Percentiles rank a stretch among this genome's conserved stretches.
Conservation (phyloP, 2,888 invertebrate species). For the Endomychus coccineus region DNA sequence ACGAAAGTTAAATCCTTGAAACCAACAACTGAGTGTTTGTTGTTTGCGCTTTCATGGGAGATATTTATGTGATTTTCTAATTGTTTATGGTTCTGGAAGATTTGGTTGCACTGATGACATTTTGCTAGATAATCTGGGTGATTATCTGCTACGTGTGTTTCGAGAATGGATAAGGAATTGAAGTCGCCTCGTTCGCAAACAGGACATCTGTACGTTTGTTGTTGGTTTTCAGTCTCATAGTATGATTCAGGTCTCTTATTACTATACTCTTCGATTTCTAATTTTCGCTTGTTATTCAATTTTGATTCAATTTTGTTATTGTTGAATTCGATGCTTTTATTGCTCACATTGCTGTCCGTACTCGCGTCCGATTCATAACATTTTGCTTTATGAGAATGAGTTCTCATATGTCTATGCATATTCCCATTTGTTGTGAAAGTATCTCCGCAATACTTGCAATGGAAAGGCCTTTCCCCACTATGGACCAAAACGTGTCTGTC, state of each 20-base stretch:
- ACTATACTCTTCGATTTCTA: conserved; percentile 31
- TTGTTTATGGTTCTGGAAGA: conserved; percentile 66
- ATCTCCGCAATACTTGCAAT: conserved; percentile 69
- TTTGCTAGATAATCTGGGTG: conserved; percentile 62
- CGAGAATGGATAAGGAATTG: conserved; percentile 50
- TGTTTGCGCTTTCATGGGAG: conserved; percentile 45
- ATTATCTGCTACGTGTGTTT: conserved; percentile 57
- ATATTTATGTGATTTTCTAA: conserved; percentile 63
- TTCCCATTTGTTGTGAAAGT: conserved; percentile 81
- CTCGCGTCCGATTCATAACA: conserved; percentile 57
- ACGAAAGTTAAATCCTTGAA: conserved; percentile 67
- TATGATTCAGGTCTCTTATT: conserved; percentile 17
- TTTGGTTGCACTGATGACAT: conserved; percentile 62
- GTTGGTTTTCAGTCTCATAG: background rate
- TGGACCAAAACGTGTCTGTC: conserved; percentile 76
- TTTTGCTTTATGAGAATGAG: conserved; percentile 52
- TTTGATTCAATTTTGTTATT: conserved; percentile 40
- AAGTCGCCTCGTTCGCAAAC: conserved; percentile 59
- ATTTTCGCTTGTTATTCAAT: conserved; percentile 38
- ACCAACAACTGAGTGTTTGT: conserved; percentile 51
- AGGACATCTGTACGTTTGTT: conserved; percentile 48
- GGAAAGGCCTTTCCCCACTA: conserved; percentile 73
- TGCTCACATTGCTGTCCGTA: conserved; percentile 44
- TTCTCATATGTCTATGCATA: conserved; percentile 77
- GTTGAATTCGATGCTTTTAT: conserved; percentile 40